These are phyloP conservation scores for Drosophila lacicola DNA, from an alignment of 2,888 invertebrate species.

Conservation along the genomic window DNA sequence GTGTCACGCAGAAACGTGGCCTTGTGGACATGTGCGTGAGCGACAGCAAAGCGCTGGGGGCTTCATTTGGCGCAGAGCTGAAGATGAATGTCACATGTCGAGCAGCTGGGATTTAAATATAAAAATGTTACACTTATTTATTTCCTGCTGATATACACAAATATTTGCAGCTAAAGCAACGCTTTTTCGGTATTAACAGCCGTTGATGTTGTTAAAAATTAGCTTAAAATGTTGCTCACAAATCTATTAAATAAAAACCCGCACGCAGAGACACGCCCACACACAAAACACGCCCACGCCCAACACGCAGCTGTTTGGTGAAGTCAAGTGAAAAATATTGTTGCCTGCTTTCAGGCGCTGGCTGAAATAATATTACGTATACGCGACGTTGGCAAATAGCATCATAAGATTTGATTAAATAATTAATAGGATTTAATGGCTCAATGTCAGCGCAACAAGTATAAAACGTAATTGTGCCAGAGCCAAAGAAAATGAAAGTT, in stretches of 20 bases:
- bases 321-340: constrained; percentile 38
- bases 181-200: too few relatives aligned
- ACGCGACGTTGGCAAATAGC: constrained; percentile 30
- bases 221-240: neutral
- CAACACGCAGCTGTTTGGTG: neutral
- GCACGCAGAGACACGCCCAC: neutral
- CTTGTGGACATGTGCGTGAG: neutral
- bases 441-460: constrained; percentile 61
- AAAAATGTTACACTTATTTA: neutral
- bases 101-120: neutral
- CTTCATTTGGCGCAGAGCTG: neutral
- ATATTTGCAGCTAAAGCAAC: too few relatives aligned
- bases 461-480: constrained; percentile 21
- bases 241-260: neutral
- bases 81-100: neutral
- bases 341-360: constrained; percentile 42
- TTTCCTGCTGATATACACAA: neutral
- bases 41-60: constrained; percentile 2
- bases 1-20: neutral
- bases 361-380: constrained; percentile 31
- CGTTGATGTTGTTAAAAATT: neutral
- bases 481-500: neutral
- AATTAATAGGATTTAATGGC: constrained; percentile 66
- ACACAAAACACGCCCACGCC: neutral
- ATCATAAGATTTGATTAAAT: constrained; percentile 64